Evolutionary conservation across 2,113 vertebrate species (phyloP).

Genomic region (Tragelaphus imberbis): DNA sequence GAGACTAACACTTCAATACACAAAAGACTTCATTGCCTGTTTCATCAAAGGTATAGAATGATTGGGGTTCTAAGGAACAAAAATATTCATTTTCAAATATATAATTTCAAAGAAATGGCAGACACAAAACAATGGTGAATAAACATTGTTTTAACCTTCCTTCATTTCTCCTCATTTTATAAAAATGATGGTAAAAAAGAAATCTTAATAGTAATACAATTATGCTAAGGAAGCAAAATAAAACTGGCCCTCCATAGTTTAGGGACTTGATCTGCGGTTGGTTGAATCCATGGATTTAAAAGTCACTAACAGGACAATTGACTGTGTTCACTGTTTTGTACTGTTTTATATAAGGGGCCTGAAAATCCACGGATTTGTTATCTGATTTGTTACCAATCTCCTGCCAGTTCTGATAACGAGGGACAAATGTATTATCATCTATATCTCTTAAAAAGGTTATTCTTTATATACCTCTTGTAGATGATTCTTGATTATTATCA

Average conservation of each 20-base stretch:
- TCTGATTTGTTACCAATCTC: background rate
- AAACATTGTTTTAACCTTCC: background rate
- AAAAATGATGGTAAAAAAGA: background rate
- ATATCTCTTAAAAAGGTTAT: background rate
- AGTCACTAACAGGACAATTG: background rate
- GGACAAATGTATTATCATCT: background rate
- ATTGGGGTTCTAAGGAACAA: background rate
- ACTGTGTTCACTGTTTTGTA: background rate
- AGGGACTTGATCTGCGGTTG: background rate
- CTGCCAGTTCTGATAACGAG: background rate
- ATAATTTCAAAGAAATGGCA: background rate
- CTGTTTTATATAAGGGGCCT: background rate
- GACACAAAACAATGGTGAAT: background rate
- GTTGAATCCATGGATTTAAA: background rate
- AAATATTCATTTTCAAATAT: background rate
- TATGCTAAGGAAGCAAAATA: background rate
- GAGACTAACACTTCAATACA: background rate
- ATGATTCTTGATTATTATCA: too few species aligned
- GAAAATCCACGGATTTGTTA: background rate
- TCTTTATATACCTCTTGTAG: too few species aligned
- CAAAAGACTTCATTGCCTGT: background rate
- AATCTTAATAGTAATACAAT: background rate
- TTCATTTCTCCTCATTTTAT: background rate
- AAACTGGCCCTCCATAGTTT: background rate
- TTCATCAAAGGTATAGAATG: background rate